Evolutionary conservation across 2,888 invertebrate species (phyloP), one percentile per base, ranked within the genome.

Genomic region (Chalcosyrphus nemorum): DNA sequence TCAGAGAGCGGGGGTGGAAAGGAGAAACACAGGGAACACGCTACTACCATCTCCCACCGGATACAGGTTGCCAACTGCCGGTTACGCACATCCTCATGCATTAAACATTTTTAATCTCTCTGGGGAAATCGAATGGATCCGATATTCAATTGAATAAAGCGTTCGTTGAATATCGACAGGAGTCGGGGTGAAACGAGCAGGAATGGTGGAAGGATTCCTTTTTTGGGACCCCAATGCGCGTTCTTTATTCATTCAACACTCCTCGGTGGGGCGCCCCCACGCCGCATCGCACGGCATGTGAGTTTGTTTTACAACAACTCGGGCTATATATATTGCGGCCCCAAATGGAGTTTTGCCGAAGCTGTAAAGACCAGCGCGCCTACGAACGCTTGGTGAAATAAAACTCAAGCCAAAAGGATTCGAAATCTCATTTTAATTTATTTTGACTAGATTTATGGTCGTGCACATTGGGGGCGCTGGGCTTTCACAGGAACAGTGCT

Each of bases 101-200:
- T 84, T 84, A 84, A 84, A 84, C 84, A 84, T 84, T 84, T 84
- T 84, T 84, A 84, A 84, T 84, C 84, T 84, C 84, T 84, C 84
- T 52, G 15, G 80, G 84, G 84, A 84, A 84, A 80, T 84, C 74
- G 80, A 84, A 84, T 75, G 65, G 74, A 84, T 84, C 70, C 84
- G 84, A 84, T 84, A 84, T 80, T 84, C 84, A 84, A 84, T 84
- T 84, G 74, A 84, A 84, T 84, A 84, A 82, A 82, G 78, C 77
- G 82, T 78, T 82, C 61, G 71, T 72, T 66, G 66, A 77, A 71
- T n/a, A n/a, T 72, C 68, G 82, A 56, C 66, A 71, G 43, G 54
- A 29, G 52, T 13, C 6, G 9, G 19, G 61, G 9, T 47, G 35
- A 17, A 24, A 29, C 56, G 35, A 38, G 29, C 13, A 41, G n/a